These are phyloP conservation scores for Campoplex nolae DNA, from an alignment of 2,888 invertebrate species.

Conservation along the genomic window DNA sequence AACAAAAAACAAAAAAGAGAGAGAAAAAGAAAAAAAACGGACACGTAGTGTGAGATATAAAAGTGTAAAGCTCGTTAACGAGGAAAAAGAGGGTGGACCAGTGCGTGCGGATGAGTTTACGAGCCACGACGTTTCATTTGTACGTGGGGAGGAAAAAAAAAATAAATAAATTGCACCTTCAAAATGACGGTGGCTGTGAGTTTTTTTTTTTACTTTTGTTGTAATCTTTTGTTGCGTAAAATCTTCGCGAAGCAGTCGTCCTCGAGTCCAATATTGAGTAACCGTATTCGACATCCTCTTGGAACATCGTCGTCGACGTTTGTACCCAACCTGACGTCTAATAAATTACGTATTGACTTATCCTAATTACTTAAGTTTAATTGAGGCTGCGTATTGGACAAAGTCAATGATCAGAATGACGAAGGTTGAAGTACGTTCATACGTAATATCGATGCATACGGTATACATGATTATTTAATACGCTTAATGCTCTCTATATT, in stretches of 20 bases:
- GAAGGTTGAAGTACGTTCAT: conserved; percentile 9
- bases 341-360: conserved; percentile 54
- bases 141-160: conserved; percentile 43
- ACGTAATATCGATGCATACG: conserved; percentile 41
- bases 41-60: conserved; percentile 71
- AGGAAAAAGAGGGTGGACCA: conserved; percentile 61
- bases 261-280: conserved; percentile 83
- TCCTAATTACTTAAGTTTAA: conserved; percentile 45
- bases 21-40: conserved; percentile 41
- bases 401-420: neutral
- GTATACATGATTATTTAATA: conserved; percentile 55
- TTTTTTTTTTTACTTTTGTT: neutral
- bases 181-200: conserved; percentile 32
- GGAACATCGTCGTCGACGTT: conserved; percentile 66
- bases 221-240: conserved; percentile 26
- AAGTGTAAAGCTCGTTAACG: conserved; percentile 77
- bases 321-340: conserved; percentile 67
- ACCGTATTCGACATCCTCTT: conserved; percentile 75
- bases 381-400: conserved; percentile 4
- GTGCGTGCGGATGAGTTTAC: conserved; percentile 67
- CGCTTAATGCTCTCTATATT: conserved; percentile 49
- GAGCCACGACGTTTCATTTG: conserved; percentile 42
- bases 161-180: conserved; percentile 3
- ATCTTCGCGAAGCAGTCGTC: conserved; percentile 77
- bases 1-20: conserved; percentile 37